Evolutionary conservation across 2,888 invertebrate species (phyloP).

Genomic region (Liposcelis brunnea): DNA sequence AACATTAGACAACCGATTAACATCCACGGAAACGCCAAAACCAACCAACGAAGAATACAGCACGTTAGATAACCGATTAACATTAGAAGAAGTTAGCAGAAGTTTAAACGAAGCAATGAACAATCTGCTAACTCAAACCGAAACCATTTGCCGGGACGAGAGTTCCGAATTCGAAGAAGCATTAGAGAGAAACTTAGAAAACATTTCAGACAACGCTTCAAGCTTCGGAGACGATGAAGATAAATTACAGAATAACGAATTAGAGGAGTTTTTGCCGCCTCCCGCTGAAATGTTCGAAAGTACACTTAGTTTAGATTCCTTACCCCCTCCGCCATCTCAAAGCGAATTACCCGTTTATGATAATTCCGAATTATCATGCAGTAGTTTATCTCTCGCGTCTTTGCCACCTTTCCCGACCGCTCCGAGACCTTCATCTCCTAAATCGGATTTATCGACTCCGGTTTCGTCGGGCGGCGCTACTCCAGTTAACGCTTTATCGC

Average conservation of each 20-base stretch:
- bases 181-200: background rate
- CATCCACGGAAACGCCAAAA: too few relatives aligned
- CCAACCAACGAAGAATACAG: too few relatives aligned
- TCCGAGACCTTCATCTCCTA: slow-evolving; percentile 19
- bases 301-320: slow-evolving; percentile 59
- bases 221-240: slow-evolving; percentile 14
- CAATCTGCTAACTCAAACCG: background rate
- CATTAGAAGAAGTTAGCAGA: slow-evolving; percentile 1
- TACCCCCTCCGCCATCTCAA: slow-evolving; percentile 60
- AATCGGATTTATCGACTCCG: slow-evolving; percentile 13
- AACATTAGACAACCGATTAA: too few relatives aligned
- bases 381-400: slow-evolving; percentile 49
- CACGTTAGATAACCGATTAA: too few relatives aligned
- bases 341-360: slow-evolving; percentile 33
- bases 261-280: slow-evolving; percentile 24
- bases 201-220: slow-evolving; percentile 2
- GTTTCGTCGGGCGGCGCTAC: slow-evolving; percentile 14
- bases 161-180: slow-evolving; percentile 5
- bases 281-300: slow-evolving; percentile 63
- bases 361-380: slow-evolving; percentile 42
- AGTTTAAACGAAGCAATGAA: slow-evolving; percentile 5
- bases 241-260: slow-evolving; percentile 17
- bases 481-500: slow-evolving; percentile 12
- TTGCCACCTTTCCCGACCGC: slow-evolving; percentile 57
- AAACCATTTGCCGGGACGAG: background rate